A percentile compares a stretch with the other conserved stretches of the same genome.
Conservation (phyloP, 2,113 vertebrate species). For the Noctilio leporinus region DNA sequence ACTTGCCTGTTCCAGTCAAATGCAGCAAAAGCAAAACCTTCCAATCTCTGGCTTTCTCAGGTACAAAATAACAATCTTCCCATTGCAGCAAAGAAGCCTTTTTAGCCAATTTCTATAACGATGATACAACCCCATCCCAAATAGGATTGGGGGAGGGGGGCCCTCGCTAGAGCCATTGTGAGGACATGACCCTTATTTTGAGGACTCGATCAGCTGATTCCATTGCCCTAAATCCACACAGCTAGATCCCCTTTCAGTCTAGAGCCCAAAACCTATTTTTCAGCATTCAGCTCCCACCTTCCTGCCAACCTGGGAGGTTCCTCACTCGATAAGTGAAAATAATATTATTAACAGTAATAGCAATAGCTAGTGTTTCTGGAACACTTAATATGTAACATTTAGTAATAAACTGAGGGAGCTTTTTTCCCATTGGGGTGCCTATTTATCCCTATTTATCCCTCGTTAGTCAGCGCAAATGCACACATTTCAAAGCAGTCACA, state of each 20-base stretch:
- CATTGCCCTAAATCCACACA: neutral
- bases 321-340: neutral
- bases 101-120: no score
- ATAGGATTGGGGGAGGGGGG: neutral
- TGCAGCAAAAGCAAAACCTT: neutral
- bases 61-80: neutral
- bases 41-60: neutral
- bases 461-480: neutral
- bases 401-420: neutral
- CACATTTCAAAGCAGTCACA: neutral
- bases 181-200: neutral
- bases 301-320: neutral
- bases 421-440: neutral
- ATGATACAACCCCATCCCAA: neutral
- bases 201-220: neutral
- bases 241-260: neutral
- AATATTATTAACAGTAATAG: neutral
- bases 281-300: neutral
- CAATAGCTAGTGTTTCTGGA: neutral
- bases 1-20: neutral
- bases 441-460: neutral
- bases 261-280: neutral
- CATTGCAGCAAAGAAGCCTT: neutral
- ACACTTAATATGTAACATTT: neutral
- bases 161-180: no score